Base-by-base conservation (phyloP, 2,797 vertebrate genomes). In the Lutjanus campechanus region DNA sequence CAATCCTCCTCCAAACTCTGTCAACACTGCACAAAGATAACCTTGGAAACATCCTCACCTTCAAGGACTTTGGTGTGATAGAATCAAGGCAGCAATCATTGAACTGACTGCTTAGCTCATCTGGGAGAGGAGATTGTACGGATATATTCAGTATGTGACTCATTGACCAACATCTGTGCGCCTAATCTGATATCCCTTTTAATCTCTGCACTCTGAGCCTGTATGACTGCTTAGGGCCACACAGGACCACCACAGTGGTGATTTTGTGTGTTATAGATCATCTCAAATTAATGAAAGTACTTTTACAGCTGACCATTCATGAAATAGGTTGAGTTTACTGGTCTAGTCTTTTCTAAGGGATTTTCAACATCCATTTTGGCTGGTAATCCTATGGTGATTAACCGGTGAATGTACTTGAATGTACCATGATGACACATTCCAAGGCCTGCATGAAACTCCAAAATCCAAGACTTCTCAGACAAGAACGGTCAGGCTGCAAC, bases 81-180 rank as follows among this genome's bases (percentile, higher is more conserved):
- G 41, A 85, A 88, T 90, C 83, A 78, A 79, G 74, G 73, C 44
- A 54, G 66, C 76, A 85, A 76, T 88, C 76, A 68, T 46, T 51
- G 73, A 77, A 76, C 55, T 80, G 55, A 51, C 47, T 66, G 60
- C 56, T 75, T 22, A 17, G 68, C 72, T 73, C 65, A 47, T 77
- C 76, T 80, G 70, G 69, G 20, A 80, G 68, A 77, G 62, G 29
- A 81, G 77, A 85, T 71, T 72, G 69, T 46, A 36, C 1, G 54
- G 71, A 85, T 69, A 79, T 53, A 69, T 84, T 81, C 62, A 79
- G 49, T 74, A 41, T 84, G 40, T 25, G 55, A 69, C 20, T 74
- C 56, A 63, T 8, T 67, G 83, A 74, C 71, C 61, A 72, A 77
- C 68, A 82, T 76, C 66, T 62, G 72, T 69, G 72, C 59, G 71